A percentile compares a stretch with the other conserved stretches of the same genome.
These are phyloP conservation scores for Andrena dorsata DNA, from an alignment of 2,888 invertebrate species.

Conservation along the genomic window DNA sequence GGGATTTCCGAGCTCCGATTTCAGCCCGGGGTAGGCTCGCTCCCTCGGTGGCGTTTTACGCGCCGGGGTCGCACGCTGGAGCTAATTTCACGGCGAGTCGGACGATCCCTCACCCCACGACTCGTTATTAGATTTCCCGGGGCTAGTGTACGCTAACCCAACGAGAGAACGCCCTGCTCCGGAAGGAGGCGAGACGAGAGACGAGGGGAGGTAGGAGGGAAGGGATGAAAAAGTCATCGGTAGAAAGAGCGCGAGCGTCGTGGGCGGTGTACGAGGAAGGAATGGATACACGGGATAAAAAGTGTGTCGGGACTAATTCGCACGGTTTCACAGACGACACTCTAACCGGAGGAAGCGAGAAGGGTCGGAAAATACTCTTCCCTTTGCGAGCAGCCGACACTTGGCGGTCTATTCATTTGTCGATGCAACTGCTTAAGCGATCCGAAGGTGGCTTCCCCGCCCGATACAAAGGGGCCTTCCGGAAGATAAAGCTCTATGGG, in stretches of 20 bases:
- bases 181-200: not conserved
- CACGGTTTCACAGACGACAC: no score
- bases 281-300: not conserved
- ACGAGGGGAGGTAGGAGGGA: not conserved
- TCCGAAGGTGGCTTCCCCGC: not conserved
- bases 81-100: constrained; percentile 67
- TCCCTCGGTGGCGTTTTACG: constrained; percentile 28
- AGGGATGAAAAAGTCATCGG: not conserved
- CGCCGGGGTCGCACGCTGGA: constrained; percentile 30
- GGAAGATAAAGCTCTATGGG: no score
- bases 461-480: not conserved
- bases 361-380: no score
- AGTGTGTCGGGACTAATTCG: not conserved
- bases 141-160: constrained; percentile 22
- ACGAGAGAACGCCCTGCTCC: not conserved
- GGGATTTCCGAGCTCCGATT: constrained; percentile 39
- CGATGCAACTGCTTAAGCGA: no score
- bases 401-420: no score
- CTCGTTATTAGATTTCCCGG: constrained; percentile 67
- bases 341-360: no score
- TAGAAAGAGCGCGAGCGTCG: not conserved
- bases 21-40: constrained; percentile 4
- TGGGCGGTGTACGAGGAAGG: not conserved
- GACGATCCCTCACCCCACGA: constrained; percentile 46
- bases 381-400: no score